Conservation (phyloP, 2,113 vertebrate genomes). For the human (Homo sapiens) region DNA sequence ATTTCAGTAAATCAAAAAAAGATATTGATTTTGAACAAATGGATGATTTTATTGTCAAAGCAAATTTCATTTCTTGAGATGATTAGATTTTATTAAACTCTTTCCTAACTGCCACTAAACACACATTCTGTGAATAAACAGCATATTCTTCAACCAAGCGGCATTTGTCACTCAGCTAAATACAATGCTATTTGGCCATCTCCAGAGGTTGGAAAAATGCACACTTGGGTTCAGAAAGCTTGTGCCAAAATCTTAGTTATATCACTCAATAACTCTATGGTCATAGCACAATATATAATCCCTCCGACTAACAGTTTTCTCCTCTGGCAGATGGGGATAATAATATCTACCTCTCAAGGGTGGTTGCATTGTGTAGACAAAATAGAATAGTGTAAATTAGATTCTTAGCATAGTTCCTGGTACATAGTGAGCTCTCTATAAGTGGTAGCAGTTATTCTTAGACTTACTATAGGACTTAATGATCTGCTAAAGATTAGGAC, state of each 20-base stretch:
- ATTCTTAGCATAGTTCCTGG: conserved; percentile 12
- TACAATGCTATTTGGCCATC: conserved; percentile 47
- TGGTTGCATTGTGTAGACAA: conserved; percentile 14
- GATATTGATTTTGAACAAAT: conserved; percentile 80
- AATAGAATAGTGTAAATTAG: conserved; percentile 15
- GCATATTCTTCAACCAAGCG: conserved; percentile 69
- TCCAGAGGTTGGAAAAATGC: conserved; percentile 2
- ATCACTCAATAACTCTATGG: conserved; percentile 21
- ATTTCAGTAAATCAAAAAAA: conserved; percentile 79
- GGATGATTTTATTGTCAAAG: conserved; percentile 82
- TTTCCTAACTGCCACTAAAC: conserved; percentile 77
- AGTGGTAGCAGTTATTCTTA: neutral
- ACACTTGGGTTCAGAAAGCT: neutral
- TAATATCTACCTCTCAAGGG: neutral
- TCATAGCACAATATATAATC: neutral
- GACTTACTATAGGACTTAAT: neutral
- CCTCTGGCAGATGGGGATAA: neutral
- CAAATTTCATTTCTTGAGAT: conserved; percentile 80
- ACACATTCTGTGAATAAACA: conserved; percentile 74
- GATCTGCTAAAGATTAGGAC: conserved; percentile 4
- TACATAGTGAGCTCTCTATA: neutral
- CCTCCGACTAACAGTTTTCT: conserved; percentile 27
- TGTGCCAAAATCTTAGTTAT: neutral
- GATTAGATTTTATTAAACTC: conserved; percentile 81
- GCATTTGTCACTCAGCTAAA: conserved; percentile 78